Base-by-base conservation (phyloP, 2,888 invertebrate species). In the Aleiodes alternator region DNA sequence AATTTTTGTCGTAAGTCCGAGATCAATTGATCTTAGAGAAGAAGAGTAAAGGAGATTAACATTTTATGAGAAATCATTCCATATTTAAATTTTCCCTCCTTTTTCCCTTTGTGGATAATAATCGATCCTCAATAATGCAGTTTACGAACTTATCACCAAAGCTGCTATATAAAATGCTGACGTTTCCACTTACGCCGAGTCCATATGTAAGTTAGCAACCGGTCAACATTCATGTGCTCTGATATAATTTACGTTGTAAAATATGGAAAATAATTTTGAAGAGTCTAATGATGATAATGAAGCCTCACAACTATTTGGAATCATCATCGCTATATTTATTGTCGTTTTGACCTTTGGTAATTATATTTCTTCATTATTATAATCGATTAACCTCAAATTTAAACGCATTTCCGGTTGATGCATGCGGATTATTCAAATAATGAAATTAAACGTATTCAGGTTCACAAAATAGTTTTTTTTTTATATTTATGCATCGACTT, bases 281-380 rank as follows among this genome's bases (percentile, higher is more conserved):
- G 76, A 77, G 3, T 57, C 85, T 16, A 73, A 77, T 8, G 80
- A 82, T 61, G 74, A 83, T 4, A 80, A 79, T 80, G 76, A 77
- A 16, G 83, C 85, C 64, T 82, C 86, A 5, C 85, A 87, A 59
- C 79, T 88, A 50, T 76, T 87, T 79, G 86, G 84, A 77, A 83
- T 90, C 73, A 77, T 90, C 76, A 80, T 82, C 55, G 89, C 89
- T n/a, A 79, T 89, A 31, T 77, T 89, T 70, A 85, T 81, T 4
- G 82, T 89, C 64, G 76, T 90, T 73, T 43, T 90, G 75, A 89
- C 90, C 6, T 73, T 90, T 80, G 87, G 90, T 90, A 89, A 87
- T 79, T 73, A 75, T 69, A 69, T 56, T 61, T 72, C 48, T 38
- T 75, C 8, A 51, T 31, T 74, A 8, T 12, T 16, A 71, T 72